A percentile compares a stretch with the other conserved stretches of the same genome.
Evolutionary conservation across 2,113 vertebrate genomes (phyloP).

Genomic region (Scolopax mira): DNA sequence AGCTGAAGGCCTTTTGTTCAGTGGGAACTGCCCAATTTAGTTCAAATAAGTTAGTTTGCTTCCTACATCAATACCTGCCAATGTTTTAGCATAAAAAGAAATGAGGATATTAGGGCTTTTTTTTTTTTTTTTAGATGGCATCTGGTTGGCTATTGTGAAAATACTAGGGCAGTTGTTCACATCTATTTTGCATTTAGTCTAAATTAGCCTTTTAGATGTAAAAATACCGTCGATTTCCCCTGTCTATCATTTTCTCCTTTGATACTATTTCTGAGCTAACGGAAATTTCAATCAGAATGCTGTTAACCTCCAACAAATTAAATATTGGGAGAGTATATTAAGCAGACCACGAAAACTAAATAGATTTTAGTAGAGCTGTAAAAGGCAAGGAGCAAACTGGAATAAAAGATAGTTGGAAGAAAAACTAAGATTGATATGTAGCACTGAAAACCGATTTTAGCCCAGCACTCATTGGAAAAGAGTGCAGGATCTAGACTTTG

Average conservation of each 20-base stretch:
- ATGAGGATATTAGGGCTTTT: neutral
- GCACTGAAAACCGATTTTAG: neutral
- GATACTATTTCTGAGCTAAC: neutral
- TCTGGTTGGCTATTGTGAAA: constrained; percentile 2
- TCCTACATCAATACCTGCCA: constrained; percentile 9
- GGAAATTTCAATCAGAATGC: constrained; percentile 6
- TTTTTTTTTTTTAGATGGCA: neutral
- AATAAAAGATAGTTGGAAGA: neutral
- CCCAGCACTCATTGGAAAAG: neutral
- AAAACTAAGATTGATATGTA: neutral
- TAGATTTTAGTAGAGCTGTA: neutral
- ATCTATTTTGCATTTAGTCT: constrained; percentile 11
- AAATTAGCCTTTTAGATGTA: constrained; percentile 33
- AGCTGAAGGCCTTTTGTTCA: constrained; percentile 9
- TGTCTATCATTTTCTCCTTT: neutral
- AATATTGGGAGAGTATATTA: constrained; percentile 2
- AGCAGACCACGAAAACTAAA: neutral
- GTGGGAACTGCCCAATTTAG: neutral
- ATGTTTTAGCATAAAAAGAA: constrained; percentile 6
- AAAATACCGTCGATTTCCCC: neutral
- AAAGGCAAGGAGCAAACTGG: neutral
- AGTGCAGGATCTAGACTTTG: neutral
- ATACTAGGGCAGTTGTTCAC: neutral
- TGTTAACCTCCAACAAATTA: constrained; percentile 21
- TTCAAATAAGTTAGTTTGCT: neutral